These are phyloP conservation scores for Parnassius mnemosyne DNA, from an alignment of 2,888 invertebrate genomes.

Conservation along the genomic window DNA sequence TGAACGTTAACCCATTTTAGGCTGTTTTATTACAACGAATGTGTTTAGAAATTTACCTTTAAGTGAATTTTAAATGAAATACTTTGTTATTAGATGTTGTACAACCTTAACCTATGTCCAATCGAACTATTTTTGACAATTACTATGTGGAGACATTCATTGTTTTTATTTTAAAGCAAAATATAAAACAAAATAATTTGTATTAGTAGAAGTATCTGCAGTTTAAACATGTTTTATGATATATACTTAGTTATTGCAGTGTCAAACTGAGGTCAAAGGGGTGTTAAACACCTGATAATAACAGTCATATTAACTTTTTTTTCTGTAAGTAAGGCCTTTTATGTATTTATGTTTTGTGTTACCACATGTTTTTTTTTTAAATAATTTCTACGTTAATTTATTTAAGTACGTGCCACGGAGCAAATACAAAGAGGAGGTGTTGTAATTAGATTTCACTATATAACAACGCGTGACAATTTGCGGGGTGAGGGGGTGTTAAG, in stretches of 20 bases:
- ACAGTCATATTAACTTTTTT: too few species aligned
- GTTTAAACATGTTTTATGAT: conserved; percentile 16
- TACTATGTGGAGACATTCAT: not conserved
- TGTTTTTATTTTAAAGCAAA: not conserved
- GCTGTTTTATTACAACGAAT: conserved; percentile 78
- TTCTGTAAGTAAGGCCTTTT: too few species aligned
- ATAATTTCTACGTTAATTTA: too few species aligned
- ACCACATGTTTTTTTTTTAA: too few species aligned
- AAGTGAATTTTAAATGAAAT: conserved; percentile 38
- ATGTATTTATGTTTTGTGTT: too few species aligned
- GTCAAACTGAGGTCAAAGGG: too few species aligned
- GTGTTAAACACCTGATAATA: too few species aligned
- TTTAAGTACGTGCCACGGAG: too few species aligned
- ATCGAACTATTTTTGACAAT: conserved; percentile 25
- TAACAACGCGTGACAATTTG: too few species aligned
- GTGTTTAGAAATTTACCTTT: conserved; percentile 57
- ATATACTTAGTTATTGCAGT: conserved; percentile 11
- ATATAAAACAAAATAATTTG: not conserved
- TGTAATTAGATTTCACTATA: too few species aligned
- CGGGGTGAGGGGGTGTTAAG: too few species aligned
- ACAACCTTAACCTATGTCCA: conserved; percentile 36
- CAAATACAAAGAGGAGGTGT: too few species aligned
- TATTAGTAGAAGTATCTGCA: conserved; percentile 18
- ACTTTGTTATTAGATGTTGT: conserved; percentile 36
- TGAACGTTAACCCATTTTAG: conserved; percentile 56